Percentiles rank a stretch among this genome's conserved stretches.
phyloP scores from a whole-genome alignment of 2,113 vertebrate species.

The Cariama cristata region DNA sequence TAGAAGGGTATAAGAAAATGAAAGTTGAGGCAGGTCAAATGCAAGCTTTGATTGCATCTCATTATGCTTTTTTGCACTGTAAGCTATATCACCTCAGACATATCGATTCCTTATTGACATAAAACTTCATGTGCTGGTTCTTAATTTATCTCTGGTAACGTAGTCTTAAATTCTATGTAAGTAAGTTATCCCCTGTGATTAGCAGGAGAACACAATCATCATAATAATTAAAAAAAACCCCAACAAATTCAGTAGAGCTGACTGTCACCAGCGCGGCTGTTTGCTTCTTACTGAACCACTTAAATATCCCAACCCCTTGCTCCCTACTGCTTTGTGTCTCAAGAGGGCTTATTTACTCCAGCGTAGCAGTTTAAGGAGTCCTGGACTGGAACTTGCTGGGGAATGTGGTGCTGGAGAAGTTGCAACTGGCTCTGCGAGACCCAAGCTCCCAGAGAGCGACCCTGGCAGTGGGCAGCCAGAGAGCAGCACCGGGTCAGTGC shows the following conservation, averaged over 20 bases:
- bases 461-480: neutral
- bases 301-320: neutral
- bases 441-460: fast-evolving
- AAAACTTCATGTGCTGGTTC: neutral
- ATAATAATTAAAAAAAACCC: neutral
- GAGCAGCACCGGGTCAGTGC: neutral
- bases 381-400: neutral
- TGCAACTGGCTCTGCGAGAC: neutral
- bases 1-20: neutral
- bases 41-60: neutral
- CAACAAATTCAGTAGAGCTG: neutral
- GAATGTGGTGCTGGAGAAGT: neutral
- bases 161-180: neutral
- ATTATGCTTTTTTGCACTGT: neutral
- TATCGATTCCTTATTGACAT: neutral
- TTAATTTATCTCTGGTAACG: neutral
- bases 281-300: neutral
- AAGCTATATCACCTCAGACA: neutral
- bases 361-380: neutral
- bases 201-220: neutral
- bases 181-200: neutral
- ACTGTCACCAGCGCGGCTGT: neutral
- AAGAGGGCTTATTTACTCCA: neutral
- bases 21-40: neutral
- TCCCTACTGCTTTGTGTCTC: neutral